Evolutionary conservation across 2,888 invertebrate genomes (phyloP).

Genomic region (Priocnemis perturbator): DNA sequence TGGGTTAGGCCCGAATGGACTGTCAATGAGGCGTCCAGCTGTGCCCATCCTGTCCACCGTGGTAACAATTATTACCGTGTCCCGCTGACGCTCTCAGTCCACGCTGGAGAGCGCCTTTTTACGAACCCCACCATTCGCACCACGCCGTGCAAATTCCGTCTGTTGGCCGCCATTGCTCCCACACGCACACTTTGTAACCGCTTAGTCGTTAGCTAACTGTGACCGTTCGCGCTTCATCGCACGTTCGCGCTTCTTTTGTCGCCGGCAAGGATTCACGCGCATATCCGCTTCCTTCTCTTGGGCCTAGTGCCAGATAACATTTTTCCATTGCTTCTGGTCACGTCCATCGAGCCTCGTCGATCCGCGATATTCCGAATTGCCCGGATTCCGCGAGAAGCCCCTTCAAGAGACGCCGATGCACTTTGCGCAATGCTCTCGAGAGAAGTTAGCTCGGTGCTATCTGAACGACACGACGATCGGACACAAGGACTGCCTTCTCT

Average conservation of each 20-base stretch:
- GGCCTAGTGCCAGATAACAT: too few species aligned
- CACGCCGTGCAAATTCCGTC: background rate
- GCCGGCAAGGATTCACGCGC: too few species aligned
- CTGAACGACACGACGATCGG: too few species aligned
- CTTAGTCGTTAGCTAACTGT: constrained; percentile 53
- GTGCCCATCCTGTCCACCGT: constrained; percentile 65
- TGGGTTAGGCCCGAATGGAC: constrained; percentile 46
- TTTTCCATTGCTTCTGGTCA: too few species aligned
- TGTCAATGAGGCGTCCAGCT: constrained; percentile 64
- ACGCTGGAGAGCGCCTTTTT: constrained; percentile 38
- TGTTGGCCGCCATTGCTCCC: constrained; percentile 10
- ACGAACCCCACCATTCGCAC: constrained; percentile 50
- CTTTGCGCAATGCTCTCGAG: too few species aligned
- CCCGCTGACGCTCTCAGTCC: constrained; percentile 23
- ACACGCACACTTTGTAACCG: constrained; percentile 36
- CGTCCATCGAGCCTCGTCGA: too few species aligned
- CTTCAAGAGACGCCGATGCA: too few species aligned
- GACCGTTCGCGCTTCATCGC: constrained; percentile 28
- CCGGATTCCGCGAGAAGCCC: too few species aligned
- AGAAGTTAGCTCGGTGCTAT: too few species aligned
- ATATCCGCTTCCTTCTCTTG: too few species aligned
- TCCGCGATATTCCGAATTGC: too few species aligned
- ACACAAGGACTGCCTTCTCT: too few species aligned
- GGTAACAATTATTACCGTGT: constrained; percentile 52
- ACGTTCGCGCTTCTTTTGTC: background rate